Percentiles rank a stretch among this genome's conserved stretches.
Conservation (phyloP, 1,140 invertebrate genomes). For the Daktulosphaira vitifoliae region DNA sequence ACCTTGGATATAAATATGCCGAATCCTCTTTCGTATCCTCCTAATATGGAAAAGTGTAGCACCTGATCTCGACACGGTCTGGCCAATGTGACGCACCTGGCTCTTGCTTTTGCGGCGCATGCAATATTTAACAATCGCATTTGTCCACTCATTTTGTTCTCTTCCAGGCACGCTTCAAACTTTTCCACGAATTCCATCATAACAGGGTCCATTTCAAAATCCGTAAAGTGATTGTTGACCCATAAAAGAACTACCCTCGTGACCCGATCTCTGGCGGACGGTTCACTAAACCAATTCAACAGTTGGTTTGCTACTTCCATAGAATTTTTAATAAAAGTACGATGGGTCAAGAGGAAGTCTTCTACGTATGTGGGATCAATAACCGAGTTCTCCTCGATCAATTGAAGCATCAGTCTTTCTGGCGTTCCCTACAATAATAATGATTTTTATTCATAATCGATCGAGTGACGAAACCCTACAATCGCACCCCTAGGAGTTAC, state of each 20-base stretch:
- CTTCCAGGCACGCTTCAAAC: slow-evolving; percentile 78
- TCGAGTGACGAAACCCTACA: too few relatives aligned
- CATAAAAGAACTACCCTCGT: slow-evolving; percentile 91
- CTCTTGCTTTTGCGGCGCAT: slow-evolving; percentile 89
- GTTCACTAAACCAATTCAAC: slow-evolving; percentile 79
- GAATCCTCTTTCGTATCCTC: slow-evolving; percentile 82
- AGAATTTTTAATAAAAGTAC: slow-evolving; percentile 86
- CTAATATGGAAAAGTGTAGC: slow-evolving; percentile 84
- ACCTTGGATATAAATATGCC: slow-evolving; percentile 92
- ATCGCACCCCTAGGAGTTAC: too few relatives aligned
- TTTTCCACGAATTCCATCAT: slow-evolving; percentile 96
- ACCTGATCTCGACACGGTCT: slow-evolving; percentile 84
- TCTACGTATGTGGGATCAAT: slow-evolving; percentile 96
- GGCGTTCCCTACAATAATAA: slow-evolving; percentile 60
- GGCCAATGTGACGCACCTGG: slow-evolving; percentile 81
- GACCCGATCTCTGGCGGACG: slow-evolving; percentile 73
- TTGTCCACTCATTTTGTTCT: slow-evolving; percentile 74
- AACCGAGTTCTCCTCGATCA: slow-evolving; percentile 88
- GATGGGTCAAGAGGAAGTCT: slow-evolving; percentile 95
- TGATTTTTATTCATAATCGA: too few relatives aligned
- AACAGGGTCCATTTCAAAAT: slow-evolving; percentile 91
- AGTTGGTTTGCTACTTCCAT: slow-evolving; percentile 77
- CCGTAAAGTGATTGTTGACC: slow-evolving; percentile 99
- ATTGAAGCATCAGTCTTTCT: slow-evolving; percentile 81
- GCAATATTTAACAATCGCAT: slow-evolving; percentile 83